Evolutionary conservation across 2,113 vertebrate genomes (phyloP).

Genomic region (Oreochromis spilurus): DNA sequence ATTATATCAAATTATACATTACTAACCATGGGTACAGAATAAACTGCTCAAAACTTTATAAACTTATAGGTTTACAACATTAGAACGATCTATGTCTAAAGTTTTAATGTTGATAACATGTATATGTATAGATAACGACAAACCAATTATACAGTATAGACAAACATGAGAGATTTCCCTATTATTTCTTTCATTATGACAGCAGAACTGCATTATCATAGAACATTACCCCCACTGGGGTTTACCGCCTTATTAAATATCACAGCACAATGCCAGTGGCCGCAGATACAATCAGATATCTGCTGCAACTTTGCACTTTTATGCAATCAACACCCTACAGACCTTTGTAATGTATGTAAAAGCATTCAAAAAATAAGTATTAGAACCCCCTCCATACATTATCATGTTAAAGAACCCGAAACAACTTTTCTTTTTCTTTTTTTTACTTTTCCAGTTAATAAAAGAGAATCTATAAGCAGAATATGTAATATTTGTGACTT

Average conservation of each 20-base stretch:
- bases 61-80: neutral
- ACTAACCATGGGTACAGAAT: neutral
- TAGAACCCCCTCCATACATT: neutral
- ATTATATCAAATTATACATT: neutral
- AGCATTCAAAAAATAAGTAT: neutral
- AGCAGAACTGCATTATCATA: neutral
- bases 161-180: neutral
- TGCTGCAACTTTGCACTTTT: neutral
- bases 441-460: slow-evolving; percentile 59
- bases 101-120: neutral
- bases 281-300: neutral
- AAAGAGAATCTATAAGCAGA: slow-evolving; percentile 65
- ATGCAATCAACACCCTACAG: neutral
- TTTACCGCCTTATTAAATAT: neutral
- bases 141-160: neutral
- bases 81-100: neutral
- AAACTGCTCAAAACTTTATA: neutral
- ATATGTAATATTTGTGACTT: slow-evolving; percentile 67
- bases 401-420: neutral
- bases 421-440: slow-evolving; percentile 60
- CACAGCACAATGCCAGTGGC: neutral
- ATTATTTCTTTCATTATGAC: neutral
- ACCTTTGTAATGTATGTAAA: neutral
- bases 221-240: neutral
- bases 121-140: neutral